Conservation (phyloP, 2,797 vertebrate species). For the Melanogrammus aeglefinus region DNA sequence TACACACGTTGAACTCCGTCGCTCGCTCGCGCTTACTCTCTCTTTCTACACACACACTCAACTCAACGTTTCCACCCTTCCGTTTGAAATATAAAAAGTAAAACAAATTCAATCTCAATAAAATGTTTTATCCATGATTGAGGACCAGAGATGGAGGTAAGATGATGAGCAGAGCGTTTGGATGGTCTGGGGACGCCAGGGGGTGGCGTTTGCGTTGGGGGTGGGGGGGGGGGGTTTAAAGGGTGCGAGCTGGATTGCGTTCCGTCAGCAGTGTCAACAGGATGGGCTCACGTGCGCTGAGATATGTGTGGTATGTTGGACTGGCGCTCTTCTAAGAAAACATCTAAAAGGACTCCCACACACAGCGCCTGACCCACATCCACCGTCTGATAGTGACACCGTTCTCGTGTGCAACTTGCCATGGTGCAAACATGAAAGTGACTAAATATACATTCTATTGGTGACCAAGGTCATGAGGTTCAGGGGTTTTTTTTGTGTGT, state of each 20-base stretch:
- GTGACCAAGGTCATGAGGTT: background rate
- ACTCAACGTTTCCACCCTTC: background rate
- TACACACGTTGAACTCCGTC: background rate
- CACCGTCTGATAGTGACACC: background rate
- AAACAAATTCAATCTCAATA: too few relatives aligned
- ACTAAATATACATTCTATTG: background rate
- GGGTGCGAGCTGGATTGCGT: background rate
- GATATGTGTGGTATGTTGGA: slow-evolving; percentile 21
- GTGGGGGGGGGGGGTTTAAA: background rate
- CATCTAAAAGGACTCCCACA: background rate
- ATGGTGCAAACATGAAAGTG: background rate
- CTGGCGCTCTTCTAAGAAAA: background rate
- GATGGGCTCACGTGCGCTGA: background rate
- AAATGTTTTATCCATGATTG: too few relatives aligned
- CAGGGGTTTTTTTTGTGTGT: background rate
- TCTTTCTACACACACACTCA: background rate
- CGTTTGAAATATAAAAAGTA: too few relatives aligned
- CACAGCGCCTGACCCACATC: background rate
- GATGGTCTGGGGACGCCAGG: background rate
- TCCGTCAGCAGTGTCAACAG: slow-evolving; percentile 39
- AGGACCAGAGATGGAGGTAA: too few relatives aligned
- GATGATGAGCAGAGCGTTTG: background rate
- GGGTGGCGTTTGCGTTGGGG: background rate
- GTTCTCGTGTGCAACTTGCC: too few relatives aligned
- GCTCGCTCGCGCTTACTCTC: slow-evolving; percentile 7